Conservation (phyloP, 1,140 invertebrate species). For the Holotrichia oblita region DNA sequence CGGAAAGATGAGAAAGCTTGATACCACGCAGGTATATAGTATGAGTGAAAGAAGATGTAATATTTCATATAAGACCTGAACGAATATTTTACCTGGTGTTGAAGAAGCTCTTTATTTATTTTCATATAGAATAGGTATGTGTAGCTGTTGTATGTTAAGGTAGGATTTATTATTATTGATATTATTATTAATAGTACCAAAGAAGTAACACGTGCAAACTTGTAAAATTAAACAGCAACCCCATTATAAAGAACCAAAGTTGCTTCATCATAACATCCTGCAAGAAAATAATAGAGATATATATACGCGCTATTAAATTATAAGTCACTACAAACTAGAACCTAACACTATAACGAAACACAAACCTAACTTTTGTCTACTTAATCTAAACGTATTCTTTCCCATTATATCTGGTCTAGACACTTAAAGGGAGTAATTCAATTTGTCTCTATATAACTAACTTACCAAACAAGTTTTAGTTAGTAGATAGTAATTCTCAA, state of each 20-base stretch:
- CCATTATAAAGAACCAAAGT: neutral
- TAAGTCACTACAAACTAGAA: too few relatives aligned
- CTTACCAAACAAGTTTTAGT: too few relatives aligned
- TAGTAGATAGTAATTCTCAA: too few relatives aligned
- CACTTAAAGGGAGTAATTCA: too few relatives aligned
- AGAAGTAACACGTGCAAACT: neutral
- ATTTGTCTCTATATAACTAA: too few relatives aligned
- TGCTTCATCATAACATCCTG: too few relatives aligned
- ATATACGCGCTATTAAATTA: too few relatives aligned
- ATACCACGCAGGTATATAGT: neutral
- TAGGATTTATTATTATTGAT: neutral
- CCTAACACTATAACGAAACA: too few relatives aligned
- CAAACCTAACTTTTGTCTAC: too few relatives aligned
- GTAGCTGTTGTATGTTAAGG: constrained; percentile 20
- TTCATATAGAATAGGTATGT: neutral
- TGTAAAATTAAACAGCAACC: neutral
- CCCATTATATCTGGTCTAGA: too few relatives aligned
- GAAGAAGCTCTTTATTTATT: neutral
- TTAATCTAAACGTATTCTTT: too few relatives aligned
- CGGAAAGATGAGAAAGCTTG: constrained; percentile 10
- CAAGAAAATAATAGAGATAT: too few relatives aligned
- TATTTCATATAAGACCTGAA: constrained; percentile 1
- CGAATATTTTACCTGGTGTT: neutral
- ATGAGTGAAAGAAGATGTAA: neutral
- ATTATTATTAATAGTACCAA: neutral